Percentiles rank a stretch among this genome's conserved stretches.
Evolutionary conservation across 1,140 invertebrate species (phyloP).

Genomic region (Dermatophagoides farinae): DNA sequence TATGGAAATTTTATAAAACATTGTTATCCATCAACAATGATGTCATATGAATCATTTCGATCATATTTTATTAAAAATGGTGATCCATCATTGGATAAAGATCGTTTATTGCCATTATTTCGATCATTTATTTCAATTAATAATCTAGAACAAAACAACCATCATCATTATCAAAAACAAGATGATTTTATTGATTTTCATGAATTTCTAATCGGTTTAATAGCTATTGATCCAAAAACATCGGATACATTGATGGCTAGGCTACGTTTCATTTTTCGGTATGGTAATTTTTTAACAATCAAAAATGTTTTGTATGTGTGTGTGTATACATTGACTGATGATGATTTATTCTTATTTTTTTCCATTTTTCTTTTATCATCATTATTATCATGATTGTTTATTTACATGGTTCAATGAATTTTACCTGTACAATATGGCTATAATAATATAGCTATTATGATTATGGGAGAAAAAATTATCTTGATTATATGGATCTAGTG

Average conservation of each 20-base stretch:
- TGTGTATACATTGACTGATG: no score
- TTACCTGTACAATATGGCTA: no score
- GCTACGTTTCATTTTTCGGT: slow-evolving; percentile 35
- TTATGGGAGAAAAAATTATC: slow-evolving; percentile 17
- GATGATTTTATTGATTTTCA: slow-evolving; percentile 24
- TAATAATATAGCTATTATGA: slow-evolving; percentile 30
- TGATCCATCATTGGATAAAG: background rate
- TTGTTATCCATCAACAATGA: slow-evolving; percentile 11
- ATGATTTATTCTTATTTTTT: no score
- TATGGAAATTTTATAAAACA: slow-evolving; percentile 13
- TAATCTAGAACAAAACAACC: no score
- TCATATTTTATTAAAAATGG: slow-evolving; percentile 11
- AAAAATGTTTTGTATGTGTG: no score
- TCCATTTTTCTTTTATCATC: no score
- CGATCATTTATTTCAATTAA: background rate
- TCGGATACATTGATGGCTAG: slow-evolving; percentile 30
- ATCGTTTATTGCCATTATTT: background rate
- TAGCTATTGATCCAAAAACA: slow-evolving; percentile 29
- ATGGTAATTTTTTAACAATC: slow-evolving; percentile 11
- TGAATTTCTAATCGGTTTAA: slow-evolving; percentile 32
- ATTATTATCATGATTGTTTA: no score
- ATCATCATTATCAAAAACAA: background rate
- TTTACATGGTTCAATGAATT: no score
- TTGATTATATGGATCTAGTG: background rate
- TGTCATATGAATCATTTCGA: slow-evolving; percentile 8